Conservation (phyloP, 1,140 invertebrate species). For the Monochamus saltuarius region DNA sequence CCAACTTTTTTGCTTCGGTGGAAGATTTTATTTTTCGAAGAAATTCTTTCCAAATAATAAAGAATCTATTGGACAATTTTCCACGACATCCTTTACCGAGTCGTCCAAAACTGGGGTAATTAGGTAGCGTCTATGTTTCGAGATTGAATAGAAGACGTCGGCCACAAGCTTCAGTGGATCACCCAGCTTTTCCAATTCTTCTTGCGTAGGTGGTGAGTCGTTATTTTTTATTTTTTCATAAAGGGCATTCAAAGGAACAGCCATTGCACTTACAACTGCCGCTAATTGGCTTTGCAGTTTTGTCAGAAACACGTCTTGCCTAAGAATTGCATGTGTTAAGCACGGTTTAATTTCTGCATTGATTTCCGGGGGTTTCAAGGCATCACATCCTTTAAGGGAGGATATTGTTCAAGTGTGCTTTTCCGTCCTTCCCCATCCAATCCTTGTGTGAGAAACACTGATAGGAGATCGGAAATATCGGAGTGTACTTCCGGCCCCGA, state of each 20-base stretch:
- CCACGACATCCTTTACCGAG: not conserved
- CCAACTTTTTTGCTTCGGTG: not conserved
- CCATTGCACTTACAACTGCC: not conserved
- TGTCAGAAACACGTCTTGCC: not conserved
- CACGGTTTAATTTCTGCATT: conserved; percentile 1
- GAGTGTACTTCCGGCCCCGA: no score
- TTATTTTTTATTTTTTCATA: no score
- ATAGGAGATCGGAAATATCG: no score
- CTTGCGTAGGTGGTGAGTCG: no score
- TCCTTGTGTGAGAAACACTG: no score
- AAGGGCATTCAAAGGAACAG: not conserved
- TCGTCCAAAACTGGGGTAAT: not conserved
- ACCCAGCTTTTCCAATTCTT: not conserved
- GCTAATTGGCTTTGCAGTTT: not conserved
- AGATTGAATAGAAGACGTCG: not conserved
- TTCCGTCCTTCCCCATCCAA: no score
- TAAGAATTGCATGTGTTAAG: not conserved
- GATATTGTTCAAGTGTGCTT: not conserved
- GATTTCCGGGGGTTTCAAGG: not conserved
- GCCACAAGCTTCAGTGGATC: not conserved
- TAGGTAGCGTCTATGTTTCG: not conserved
- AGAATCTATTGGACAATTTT: not conserved
- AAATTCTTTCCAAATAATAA: conserved; percentile 10
- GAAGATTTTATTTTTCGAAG: conserved; percentile 11
- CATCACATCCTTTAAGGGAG: not conserved